Evolutionary conservation across 2,113 vertebrate genomes (phyloP).

Genomic region (Chunga burmeisteri): DNA sequence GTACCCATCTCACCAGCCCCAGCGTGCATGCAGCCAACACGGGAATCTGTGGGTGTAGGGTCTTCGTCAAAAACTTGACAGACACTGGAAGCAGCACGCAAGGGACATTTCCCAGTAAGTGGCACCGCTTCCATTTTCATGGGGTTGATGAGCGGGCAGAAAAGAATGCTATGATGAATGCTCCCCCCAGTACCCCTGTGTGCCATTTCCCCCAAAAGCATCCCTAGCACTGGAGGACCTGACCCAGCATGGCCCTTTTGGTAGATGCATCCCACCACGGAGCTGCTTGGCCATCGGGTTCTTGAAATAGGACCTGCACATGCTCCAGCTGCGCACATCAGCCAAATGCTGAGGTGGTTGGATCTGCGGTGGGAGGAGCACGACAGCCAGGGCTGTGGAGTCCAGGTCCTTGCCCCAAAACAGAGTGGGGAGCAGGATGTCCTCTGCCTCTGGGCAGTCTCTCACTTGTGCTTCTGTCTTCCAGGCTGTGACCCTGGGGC

Average conservation of each 20-base stretch:
- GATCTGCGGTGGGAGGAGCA: neutral
- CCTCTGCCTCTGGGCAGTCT: neutral
- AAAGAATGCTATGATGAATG: accelerated
- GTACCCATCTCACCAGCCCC: neutral
- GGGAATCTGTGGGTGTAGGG: accelerated
- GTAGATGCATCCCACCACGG: neutral
- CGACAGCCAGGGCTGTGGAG: neutral
- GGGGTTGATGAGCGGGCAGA: neutral
- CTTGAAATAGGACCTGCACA: neutral
- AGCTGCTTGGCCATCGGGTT: neutral
- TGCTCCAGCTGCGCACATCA: neutral
- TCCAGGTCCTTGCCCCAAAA: neutral
- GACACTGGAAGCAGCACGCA: accelerated
- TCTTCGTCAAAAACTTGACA: neutral
- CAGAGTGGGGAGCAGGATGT: neutral
- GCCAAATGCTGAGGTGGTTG: neutral
- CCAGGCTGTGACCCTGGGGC: neutral
- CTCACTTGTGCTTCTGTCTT: neutral
- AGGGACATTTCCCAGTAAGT: neutral
- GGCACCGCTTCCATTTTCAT: neutral
- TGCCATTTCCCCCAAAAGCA: neutral
- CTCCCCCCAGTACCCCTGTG: neutral
- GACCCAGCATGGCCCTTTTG: neutral
- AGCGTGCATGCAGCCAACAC: accelerated
- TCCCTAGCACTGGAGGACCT: accelerated